Base-by-base conservation (phyloP, 2,888 invertebrate species). In the Automeris io region DNA sequence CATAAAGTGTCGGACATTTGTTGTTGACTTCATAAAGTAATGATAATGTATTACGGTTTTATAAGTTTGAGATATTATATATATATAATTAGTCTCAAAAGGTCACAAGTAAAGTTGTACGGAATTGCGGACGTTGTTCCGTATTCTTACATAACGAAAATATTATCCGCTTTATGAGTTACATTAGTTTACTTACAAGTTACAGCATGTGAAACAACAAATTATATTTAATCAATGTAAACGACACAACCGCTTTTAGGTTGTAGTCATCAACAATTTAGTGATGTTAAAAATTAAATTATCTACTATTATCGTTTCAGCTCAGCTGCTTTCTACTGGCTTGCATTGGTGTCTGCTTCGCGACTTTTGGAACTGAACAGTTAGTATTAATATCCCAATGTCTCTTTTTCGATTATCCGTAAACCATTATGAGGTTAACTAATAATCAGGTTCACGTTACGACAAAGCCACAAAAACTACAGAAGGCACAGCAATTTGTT, bases 291-390 rank as follows among this genome's bases (percentile, higher is more conserved):
- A 19, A 40, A 39, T 19, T 37, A 35, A 38, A 42, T 31, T 37
- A 13, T 44, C 45, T 46, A 47, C 48, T 65, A 47, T 73, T 73
- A 55, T 71, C 61, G 70, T 86, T 83, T 76, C 83, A 86, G 85
- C 71, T 82, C 51, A 69, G 75, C 77, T 71, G 80, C 61, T 64
- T 77, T 49, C 74, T 85, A 49, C 77, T 82, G 70, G 77, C 80
- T 70, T 63, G 72, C 70, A 55, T 78, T 73, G 81, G 79, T 54
- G 69, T 79, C 71, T 74, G 79, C 79, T 60, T 73, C 61, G 85
- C 85, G 72, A 86, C 86, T 70, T 86, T 86, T 69, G 85, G 85
- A 67, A 63, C 70, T 67, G 81, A 85, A 78, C 85, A 85, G 86
- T 86, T 72, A 85, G 86, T 86, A 82, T 74, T 44, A 55, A 58